A percentile compares a stretch with the other conserved stretches of the same genome.
Conservation (phyloP, 2,113 vertebrate genomes). For the Neomonachus schauinslandi region DNA sequence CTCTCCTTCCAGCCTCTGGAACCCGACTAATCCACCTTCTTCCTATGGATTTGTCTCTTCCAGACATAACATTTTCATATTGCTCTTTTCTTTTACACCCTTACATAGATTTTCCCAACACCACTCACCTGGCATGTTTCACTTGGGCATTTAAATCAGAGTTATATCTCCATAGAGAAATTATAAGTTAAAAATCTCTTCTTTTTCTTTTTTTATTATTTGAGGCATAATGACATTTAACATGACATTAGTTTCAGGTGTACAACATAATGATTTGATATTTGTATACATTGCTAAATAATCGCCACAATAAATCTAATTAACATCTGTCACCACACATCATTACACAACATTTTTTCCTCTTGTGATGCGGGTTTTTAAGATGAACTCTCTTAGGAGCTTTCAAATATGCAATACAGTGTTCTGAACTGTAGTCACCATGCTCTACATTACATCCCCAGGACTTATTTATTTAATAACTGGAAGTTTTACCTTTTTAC, state of each 20-base stretch:
- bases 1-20: background rate
- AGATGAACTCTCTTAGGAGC: background rate
- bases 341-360: background rate
- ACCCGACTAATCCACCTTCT: background rate
- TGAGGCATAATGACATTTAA: background rate
- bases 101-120: background rate
- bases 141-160: background rate
- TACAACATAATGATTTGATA: background rate
- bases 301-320: background rate
- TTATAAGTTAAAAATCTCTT: background rate
- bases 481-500: background rate
- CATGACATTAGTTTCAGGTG: background rate
- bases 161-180: background rate
- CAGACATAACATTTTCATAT: background rate
- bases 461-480: background rate
- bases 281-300: background rate
- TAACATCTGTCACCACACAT: background rate
- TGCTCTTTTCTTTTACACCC: background rate
- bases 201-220: background rate
- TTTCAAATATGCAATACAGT: background rate
- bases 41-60: background rate
- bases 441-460: background rate
- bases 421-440: background rate
- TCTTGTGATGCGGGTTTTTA: background rate
- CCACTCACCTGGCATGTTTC: background rate